phyloP scores from a whole-genome alignment of 1,140 invertebrate genomes.

The Apis laboriosa region DNA sequence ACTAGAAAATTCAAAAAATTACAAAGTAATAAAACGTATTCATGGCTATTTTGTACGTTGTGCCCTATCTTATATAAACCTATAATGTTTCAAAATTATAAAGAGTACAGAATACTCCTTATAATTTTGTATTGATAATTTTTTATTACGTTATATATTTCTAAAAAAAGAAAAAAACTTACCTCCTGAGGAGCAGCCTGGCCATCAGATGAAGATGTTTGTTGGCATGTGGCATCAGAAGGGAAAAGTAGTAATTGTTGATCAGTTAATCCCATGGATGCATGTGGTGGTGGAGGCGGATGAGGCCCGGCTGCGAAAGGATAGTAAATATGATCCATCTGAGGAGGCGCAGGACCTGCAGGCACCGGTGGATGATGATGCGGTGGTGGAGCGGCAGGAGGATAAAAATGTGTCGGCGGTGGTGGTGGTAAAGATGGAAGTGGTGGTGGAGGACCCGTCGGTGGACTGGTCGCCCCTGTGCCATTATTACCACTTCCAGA shows the following conservation, averaged over 20 bases:
- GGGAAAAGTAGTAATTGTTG: constrained; percentile 76
- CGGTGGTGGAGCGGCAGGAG: constrained; percentile 68
- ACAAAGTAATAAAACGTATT: background rate
- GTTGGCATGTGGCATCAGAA: constrained; percentile 71
- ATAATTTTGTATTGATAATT: background rate
- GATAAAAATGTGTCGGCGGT: constrained; percentile 72
- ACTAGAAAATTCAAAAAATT: no score
- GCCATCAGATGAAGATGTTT: constrained; percentile 67
- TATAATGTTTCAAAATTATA: background rate
- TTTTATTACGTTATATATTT: background rate
- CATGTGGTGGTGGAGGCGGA: constrained; percentile 68
- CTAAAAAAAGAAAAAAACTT: constrained; percentile 35
- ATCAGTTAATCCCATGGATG: constrained; percentile 74
- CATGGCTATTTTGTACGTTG: background rate
- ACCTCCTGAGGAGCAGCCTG: constrained; percentile 73
- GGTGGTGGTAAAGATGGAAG: constrained; percentile 67
- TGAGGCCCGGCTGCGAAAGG: constrained; percentile 70
- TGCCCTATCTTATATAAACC: background rate
- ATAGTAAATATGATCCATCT: constrained; percentile 77
- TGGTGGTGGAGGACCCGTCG: constrained; percentile 62
- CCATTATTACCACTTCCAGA: constrained; percentile 64
- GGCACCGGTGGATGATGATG: constrained; percentile 72
- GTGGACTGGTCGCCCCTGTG: constrained; percentile 71
- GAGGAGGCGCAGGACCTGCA: constrained; percentile 66
- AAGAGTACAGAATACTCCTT: background rate